These are phyloP conservation scores for Athrips mouffetella DNA, from an alignment of 2,888 invertebrate genomes.

Conservation along the genomic window DNA sequence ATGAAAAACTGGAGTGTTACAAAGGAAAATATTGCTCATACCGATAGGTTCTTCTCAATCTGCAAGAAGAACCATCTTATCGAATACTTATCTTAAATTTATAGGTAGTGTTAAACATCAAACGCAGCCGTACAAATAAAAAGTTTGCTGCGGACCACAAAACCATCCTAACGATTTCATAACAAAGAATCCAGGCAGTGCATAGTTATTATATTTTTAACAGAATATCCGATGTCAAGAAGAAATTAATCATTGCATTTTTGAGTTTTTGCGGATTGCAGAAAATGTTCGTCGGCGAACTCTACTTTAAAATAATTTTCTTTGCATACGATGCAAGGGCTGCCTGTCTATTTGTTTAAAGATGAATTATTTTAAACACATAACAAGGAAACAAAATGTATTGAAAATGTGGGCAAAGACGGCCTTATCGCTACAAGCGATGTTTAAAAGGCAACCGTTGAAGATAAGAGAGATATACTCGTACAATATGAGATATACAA, in stretches of 20 bases:
- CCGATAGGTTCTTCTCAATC: too few species aligned
- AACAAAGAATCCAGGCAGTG: neutral
- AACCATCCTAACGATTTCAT: neutral
- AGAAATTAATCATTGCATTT: slow-evolving; percentile 26
- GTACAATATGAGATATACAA: too few species aligned
- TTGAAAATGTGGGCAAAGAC: neutral
- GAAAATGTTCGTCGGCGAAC: slow-evolving; percentile 11
- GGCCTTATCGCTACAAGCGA: too few species aligned
- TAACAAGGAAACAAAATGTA: neutral
- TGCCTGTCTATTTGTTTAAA: neutral
- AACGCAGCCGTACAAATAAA: neutral
- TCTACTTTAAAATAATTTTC: slow-evolving; percentile 15
- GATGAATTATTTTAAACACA: neutral
- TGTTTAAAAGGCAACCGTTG: too few species aligned
- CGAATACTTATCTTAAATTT: too few species aligned
- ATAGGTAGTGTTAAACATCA: too few species aligned
- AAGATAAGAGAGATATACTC: too few species aligned
- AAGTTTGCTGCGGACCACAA: neutral
- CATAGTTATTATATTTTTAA: slow-evolving; percentile 15
- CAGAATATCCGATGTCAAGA: slow-evolving; percentile 17
- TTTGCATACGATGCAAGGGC: slow-evolving; percentile 14
- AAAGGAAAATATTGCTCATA: too few species aligned
- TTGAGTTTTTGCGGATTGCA: slow-evolving; percentile 9
- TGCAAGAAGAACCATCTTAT: too few species aligned
- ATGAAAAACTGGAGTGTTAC: too few species aligned